phyloP scores from a whole-genome alignment of 2,113 vertebrate species.

The Rhea americana region DNA sequence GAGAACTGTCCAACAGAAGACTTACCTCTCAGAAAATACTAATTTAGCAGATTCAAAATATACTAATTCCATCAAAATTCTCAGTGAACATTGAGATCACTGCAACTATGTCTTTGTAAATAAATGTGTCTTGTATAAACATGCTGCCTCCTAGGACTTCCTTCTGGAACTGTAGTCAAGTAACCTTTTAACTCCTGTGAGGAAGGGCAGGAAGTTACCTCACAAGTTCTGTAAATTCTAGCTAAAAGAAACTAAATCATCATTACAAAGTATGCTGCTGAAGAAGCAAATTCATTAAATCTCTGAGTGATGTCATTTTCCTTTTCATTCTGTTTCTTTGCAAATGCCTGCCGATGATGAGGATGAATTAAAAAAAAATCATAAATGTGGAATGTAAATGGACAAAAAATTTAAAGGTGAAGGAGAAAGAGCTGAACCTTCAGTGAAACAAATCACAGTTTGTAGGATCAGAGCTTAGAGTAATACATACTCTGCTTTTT shows the following conservation, averaged over 20 bases:
- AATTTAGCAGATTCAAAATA: background rate
- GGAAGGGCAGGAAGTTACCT: background rate
- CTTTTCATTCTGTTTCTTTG: background rate
- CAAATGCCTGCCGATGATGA: background rate
- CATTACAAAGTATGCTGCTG: background rate
- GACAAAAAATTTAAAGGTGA: background rate
- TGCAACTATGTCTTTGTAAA: background rate
- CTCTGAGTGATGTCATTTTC: background rate
- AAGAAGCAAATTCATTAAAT: background rate
- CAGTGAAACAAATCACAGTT: background rate
- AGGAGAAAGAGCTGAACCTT: background rate
- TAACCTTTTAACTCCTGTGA: background rate
- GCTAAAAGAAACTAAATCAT: background rate
- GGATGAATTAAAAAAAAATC: background rate
- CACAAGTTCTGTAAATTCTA: background rate
- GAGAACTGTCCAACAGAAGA: background rate
- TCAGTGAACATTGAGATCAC: background rate
- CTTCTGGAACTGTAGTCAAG: background rate
- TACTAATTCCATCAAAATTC: background rate
- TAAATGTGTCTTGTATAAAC: background rate
- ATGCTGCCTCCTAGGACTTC: background rate
- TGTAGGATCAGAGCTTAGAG: background rate
- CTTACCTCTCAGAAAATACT: background rate
- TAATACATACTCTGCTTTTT: constrained; percentile 86
- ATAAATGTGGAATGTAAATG: background rate